These are phyloP conservation scores for Struthidea cinerea DNA, from an alignment of 2,113 vertebrate species.

Conservation along the genomic window DNA sequence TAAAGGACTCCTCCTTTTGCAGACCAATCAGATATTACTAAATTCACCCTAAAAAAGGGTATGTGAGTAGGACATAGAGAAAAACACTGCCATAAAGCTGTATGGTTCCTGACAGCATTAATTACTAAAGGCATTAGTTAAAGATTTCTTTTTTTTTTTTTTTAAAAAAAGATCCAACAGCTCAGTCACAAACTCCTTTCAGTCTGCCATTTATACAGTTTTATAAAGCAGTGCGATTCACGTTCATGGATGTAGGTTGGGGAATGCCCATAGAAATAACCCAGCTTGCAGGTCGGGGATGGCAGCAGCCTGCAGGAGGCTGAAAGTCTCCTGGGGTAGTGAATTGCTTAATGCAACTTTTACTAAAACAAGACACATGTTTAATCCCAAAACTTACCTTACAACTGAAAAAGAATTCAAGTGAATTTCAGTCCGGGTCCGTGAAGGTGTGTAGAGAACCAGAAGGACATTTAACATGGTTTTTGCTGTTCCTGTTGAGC, in stretches of 20 bases:
- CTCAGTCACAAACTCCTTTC: not conserved
- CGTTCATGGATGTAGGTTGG: not conserved
- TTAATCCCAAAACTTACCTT: not conserved
- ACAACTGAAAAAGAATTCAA: not conserved
- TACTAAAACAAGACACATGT: not conserved
- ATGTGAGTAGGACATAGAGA: not conserved
- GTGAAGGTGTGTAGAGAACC: not conserved
- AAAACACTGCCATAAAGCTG: not conserved
- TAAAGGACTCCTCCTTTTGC: not conserved
- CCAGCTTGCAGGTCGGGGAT: not conserved
- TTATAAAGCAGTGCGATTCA: not conserved
- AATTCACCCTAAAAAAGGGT: not conserved
- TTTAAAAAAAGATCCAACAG: not conserved
- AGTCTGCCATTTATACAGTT: not conserved
- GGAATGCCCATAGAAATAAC: not conserved
- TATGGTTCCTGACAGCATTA: not conserved
- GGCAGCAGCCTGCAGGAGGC: not conserved
- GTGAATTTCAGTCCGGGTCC: fast-evolving
- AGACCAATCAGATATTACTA: not conserved
- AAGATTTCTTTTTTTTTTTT: not conserved
- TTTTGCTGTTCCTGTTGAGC: not conserved
- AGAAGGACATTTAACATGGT: not conserved
- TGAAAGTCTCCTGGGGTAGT: not conserved
- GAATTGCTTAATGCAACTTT: not conserved
- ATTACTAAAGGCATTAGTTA: not conserved